Base-by-base conservation (phyloP, 2,797 vertebrate species). In the Neosalanx taihuensis region DNA sequence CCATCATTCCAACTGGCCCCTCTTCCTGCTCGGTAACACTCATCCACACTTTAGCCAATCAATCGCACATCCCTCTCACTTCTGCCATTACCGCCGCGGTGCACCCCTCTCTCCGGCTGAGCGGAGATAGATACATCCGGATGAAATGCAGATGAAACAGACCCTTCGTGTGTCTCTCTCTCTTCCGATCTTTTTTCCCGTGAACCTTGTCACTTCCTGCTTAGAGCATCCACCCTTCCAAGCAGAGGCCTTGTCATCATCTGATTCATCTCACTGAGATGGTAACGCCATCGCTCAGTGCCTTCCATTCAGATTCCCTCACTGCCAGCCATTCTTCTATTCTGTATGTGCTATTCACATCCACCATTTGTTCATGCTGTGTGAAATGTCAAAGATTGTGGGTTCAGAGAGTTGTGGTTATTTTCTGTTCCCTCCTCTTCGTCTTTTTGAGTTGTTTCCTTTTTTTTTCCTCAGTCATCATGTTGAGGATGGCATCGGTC, bases 401-500 rank as follows among this genome's bases (percentile, higher is more conserved):
- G 69, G 74, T 81, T 77, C 72, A 77, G 6, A 78, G 74, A 83
- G 59, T 69, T 66, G 63, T 79, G 71, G 37, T 81, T 81, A 56
- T 80, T 82, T 84, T 81, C 68, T 84, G 78, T 86, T 85, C 26
- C 61, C 77, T 31, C 81, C 61, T 81, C 60, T 10, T 72, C 58
- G 29, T 81, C 77, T 18, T 74, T 85, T 76, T 84, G 71, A 76
- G 84, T 82, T 81, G 67, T 80, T 77, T 79, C 74, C 81, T 65
- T 63, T 46, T 75, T 35, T 86, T 85, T 88, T 78, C 26, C 51
- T 70, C 75, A 82, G 78, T 89, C 79, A 76, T 84, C 87, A 79
- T 89, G 77, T 85, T 89, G 69, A 86, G 76, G 83, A 79, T 77
- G 84, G 82, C 81, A 79, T 85, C 83, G 83, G 79, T 88, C 86